Conservation (phyloP, 1,140 invertebrate species). For the Zaprionus taronus region DNA sequence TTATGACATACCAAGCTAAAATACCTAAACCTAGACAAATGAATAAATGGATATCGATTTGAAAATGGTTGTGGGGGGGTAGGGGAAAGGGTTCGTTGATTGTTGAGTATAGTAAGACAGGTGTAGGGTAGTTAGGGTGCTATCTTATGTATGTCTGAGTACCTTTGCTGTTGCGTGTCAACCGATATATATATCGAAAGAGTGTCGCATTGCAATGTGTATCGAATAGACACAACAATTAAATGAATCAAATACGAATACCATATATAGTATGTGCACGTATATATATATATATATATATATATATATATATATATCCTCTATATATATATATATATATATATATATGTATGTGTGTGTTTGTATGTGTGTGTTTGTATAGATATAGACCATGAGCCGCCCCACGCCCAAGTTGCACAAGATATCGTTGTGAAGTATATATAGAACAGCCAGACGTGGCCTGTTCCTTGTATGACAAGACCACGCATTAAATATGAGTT, state of each 20-base stretch:
- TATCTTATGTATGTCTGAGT: constrained; percentile 5
- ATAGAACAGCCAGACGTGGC: constrained; percentile 51
- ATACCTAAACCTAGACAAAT: constrained; percentile 81
- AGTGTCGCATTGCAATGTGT: not conserved
- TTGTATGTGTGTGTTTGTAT: constrained; percentile 56
- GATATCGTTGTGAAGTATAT: constrained; percentile 42
- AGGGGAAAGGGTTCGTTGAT: not conserved
- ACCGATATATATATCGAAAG: not conserved
- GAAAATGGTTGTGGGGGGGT: constrained; percentile 23
- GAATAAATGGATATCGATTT: constrained; percentile 57
- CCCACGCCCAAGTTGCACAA: constrained; percentile 60
- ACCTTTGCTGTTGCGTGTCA: not conserved
- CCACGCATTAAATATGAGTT: constrained; percentile 56
- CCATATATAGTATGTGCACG: constrained; percentile 23
- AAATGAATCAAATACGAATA: constrained; percentile 16
- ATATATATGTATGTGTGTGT: constrained; percentile 59
- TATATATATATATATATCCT: constrained; percentile 58
- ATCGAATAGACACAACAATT: not conserved
- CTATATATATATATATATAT: constrained; percentile 56
- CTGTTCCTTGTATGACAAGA: constrained; percentile 46
- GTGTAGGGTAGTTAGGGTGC: constrained; percentile 40
- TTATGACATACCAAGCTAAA: constrained; percentile 67
- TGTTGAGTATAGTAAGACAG: not conserved
- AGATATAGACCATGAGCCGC: constrained; percentile 74
- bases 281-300: too few species aligned